Base-by-base conservation (phyloP, 2,797 vertebrate species). In the Paguma larvata region DNA sequence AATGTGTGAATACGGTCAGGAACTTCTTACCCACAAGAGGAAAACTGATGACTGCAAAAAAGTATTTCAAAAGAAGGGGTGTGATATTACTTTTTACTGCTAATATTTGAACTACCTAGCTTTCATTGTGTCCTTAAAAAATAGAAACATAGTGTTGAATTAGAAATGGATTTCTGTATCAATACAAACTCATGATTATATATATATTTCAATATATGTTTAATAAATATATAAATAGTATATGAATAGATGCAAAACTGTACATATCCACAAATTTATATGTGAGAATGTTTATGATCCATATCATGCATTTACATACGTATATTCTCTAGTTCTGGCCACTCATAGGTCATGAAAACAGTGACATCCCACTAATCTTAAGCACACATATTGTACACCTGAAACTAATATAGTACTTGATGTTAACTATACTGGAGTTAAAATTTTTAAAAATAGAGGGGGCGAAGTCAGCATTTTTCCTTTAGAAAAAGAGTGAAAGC, bases 21-120 rank as follows among this genome's bases (percentile, higher is more conserved):
- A 99, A 59, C 97, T 99, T 99, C 98, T 99, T 99, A 97, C 98
- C 99, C 98, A 98, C 90, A 91, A 99, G 98, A 97, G 98, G 99
- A 93, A 99, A 99, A 87, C 98, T 99, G 38, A 97, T 53, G n/a
- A 70, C 84, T 30, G 38, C 0, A 91, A 21, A 2, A 95, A 65
- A 89, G 73, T 46, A 25, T 62, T 87, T 83, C 91, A 95, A 32
- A 87, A 44, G 89, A 88, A 85, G 44, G 34, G 77, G 27, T 70
- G 19, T 62, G 67, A 51, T 94, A 59, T 51, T 91, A 73, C 51
- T 70, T 0, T 0, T 94, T 96, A 82, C 63, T 72, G 59, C 77
- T 10, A 51, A 87, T 85, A 77, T 84, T 79, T 93, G 41, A 96
- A 75, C 41, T 94, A 75, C 65, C 90, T 91, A 44, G 80, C 67